Evolutionary conservation across 2,113 vertebrate genomes (phyloP), one percentile per base, ranked within the genome.

Genomic region (Lasiurus borealis): DNA sequence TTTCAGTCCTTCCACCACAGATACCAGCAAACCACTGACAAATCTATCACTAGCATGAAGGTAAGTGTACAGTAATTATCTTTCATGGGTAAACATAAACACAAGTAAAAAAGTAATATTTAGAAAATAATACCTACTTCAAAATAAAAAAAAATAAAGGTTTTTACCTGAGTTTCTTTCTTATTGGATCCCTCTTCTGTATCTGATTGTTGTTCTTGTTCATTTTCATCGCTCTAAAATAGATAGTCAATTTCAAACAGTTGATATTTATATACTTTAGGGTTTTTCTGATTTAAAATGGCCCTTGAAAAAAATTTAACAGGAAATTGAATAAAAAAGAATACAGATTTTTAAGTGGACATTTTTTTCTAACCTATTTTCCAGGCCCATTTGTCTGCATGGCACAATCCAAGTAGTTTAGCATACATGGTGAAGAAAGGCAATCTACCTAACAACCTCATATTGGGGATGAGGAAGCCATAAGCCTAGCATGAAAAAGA

Each of bases 211-310:
- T 98, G 99, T 16, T 99, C 99, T 48, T 99, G 99, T 62, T 99
- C 99, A 93, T 99, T 99, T 98, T 99, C 99, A 97, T 99, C 99
- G 93, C 99, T 99, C 99, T 99, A 96, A 81, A 96, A 77, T 1
- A 95, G 50, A 96, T 77, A 62, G 13, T 27, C 25, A 93, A 77
- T 92, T 83, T 81, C 31, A 75, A 93, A 91, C 5, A 66, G 2
- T 18, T 88, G 18, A 19, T 77, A 69, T 48, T 80, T 82, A 95
- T 80, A 90, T 84, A 88, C 25, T 78, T 77, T 34, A 93, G 19
- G 8, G 19, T 3, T 73, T 93, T 92, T 92, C 48, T n/a, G 81
- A 77, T 73, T 92, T 90, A 94, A 95, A 88, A 87, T 69, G 29
- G 77, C n/a, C 57, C 59, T 76, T 54, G 19, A 16, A n/a, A 93